Evolutionary conservation across 2,888 invertebrate genomes (phyloP).

Genomic region (Acleris cristana): DNA sequence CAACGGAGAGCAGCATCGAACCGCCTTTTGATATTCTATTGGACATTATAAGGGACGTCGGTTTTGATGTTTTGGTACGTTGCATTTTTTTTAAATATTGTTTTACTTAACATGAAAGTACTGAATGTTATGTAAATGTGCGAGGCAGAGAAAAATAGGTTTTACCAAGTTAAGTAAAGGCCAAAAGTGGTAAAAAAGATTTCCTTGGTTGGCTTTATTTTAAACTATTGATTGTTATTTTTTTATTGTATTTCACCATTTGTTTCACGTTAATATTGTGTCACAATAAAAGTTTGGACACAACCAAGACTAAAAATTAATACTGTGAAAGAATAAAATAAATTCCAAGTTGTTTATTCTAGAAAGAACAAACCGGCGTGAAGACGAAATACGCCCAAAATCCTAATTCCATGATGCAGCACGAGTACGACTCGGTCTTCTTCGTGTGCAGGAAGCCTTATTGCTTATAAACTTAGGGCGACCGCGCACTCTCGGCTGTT

Average conservation of each 20-base stretch:
- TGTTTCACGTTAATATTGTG: neutral
- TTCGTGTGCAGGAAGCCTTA: constrained; percentile 94
- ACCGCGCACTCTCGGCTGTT: neutral
- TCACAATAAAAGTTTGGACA: too few relatives aligned
- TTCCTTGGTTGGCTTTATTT: too few relatives aligned
- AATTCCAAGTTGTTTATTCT: constrained; percentile 40
- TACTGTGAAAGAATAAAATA: neutral
- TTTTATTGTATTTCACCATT: too few relatives aligned
- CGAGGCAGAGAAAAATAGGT: too few relatives aligned
- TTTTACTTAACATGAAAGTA: too few relatives aligned
- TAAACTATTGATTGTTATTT: too few relatives aligned
- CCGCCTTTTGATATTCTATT: constrained; percentile 94
- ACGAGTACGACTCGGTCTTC: constrained; percentile 95
- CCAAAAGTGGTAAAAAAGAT: too few relatives aligned
- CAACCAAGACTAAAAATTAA: too few relatives aligned
- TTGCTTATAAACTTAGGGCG: constrained; percentile 35
- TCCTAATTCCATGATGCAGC: constrained; percentile 95
- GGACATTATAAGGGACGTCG: constrained; percentile 90
- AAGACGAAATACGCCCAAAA: constrained; percentile 97
- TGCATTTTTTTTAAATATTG: too few relatives aligned
- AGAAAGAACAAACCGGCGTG: constrained; percentile 91
- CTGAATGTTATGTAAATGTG: too few relatives aligned
- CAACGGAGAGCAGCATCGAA: constrained; percentile 94
- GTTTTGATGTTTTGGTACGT: constrained; percentile 90
- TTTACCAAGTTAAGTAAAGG: too few relatives aligned